phyloP scores from a whole-genome alignment of 2,888 invertebrate species.

The Ormyrus labotus region DNA sequence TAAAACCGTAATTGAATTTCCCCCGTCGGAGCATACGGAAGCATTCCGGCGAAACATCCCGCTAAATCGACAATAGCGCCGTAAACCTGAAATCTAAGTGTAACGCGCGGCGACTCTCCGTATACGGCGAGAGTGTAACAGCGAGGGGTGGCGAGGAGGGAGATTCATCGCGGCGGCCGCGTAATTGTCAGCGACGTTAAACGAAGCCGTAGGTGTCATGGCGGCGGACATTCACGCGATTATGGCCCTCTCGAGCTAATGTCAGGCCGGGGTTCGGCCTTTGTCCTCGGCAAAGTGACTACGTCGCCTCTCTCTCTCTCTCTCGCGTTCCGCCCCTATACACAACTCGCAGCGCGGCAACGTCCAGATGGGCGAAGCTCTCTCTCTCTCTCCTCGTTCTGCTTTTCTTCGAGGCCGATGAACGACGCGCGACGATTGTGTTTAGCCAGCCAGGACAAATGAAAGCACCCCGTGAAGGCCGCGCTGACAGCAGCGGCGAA shows the following conservation, averaged over 20 bases:
- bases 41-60: background rate
- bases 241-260: constrained; percentile 48
- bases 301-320: background rate
- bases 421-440: background rate
- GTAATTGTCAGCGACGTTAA: constrained; percentile 60
- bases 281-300: constrained; percentile 6
- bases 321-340: too few relatives aligned
- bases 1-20: too few relatives aligned
- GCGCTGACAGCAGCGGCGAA: background rate
- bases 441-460: constrained; percentile 16
- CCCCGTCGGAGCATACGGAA: background rate
- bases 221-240: constrained; percentile 62
- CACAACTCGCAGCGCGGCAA: background rate
- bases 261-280: background rate
- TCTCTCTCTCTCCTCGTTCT: background rate
- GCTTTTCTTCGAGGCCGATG: background rate
- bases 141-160: background rate
- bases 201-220: constrained; percentile 59
- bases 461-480: background rate
- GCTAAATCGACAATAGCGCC: too few relatives aligned
- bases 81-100: too few relatives aligned
- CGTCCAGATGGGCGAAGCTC: constrained; percentile 3
- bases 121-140: too few relatives aligned
- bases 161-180: constrained; percentile 11
- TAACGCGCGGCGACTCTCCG: too few relatives aligned